phyloP scores from a whole-genome alignment of 2,113 vertebrate species.

The Hydrochoerus hydrochaeris region DNA sequence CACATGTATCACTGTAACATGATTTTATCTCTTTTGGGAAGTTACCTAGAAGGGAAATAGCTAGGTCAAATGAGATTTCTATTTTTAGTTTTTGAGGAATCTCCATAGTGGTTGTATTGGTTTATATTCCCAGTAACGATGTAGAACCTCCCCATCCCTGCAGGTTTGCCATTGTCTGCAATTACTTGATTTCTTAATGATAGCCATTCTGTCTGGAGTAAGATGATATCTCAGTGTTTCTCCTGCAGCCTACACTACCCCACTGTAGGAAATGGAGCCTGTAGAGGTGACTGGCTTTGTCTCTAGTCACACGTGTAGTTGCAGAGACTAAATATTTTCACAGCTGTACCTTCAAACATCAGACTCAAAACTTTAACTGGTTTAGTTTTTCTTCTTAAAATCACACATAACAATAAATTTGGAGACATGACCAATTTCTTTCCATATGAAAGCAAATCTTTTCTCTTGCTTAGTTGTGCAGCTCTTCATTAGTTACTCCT shows the following conservation, averaged over 20 bases:
- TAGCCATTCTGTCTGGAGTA: not conserved
- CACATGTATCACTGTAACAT: not conserved
- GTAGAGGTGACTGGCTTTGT: not conserved
- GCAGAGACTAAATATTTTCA: not conserved
- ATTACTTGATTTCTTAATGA: not conserved
- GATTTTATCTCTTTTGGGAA: not conserved
- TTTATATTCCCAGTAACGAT: not conserved
- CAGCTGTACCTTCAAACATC: not conserved
- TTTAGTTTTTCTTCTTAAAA: conserved; percentile 25
- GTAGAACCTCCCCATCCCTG: not conserved
- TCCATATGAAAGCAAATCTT: not conserved
- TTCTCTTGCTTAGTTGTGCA: not conserved
- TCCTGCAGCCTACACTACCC: not conserved
- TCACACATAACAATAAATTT: not conserved
- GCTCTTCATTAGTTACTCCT: not conserved
- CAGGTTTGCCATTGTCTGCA: not conserved
- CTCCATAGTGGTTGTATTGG: not conserved
- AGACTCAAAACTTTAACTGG: not conserved
- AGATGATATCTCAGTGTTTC: not conserved
- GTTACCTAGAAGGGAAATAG: not conserved
- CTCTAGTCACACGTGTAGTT: not conserved
- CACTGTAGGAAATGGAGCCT: not conserved
- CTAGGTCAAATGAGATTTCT: not conserved
- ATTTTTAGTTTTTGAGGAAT: not conserved
- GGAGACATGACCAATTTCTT: not conserved